Conservation (phyloP, 2,888 invertebrate genomes). For the Phyto melanocephala region DNA sequence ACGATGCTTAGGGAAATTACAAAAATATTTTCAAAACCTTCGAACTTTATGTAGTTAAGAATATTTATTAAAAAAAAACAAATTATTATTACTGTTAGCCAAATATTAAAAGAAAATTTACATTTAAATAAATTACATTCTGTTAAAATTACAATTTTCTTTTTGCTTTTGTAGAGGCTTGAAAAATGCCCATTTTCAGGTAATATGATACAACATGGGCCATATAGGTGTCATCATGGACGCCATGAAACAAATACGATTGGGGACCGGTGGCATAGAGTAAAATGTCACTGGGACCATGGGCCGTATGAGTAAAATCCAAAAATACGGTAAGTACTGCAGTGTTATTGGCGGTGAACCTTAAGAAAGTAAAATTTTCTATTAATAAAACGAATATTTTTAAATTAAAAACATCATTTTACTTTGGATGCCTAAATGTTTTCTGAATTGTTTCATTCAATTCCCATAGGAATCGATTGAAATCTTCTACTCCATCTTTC, state of each 20-base stretch:
- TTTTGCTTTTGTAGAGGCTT: background rate
- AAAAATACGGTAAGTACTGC: conserved; percentile 66
- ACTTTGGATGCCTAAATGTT: conserved; percentile 79
- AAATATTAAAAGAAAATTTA: conserved; percentile 61
- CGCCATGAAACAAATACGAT: conserved; percentile 90
- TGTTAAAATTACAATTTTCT: conserved; percentile 1
- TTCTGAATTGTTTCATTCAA: conserved; percentile 86
- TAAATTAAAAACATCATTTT: too few species aligned
- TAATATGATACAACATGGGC: conserved; percentile 90
- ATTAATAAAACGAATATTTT: too few species aligned
- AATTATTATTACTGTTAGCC: conserved; percentile 61
- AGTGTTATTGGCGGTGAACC: conserved; percentile 52
- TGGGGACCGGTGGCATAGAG: conserved; percentile 84
- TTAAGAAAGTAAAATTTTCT: background rate
- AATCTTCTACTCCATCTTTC: conserved; percentile 87
- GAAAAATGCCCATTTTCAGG: conserved; percentile 83
- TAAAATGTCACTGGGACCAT: conserved; percentile 75
- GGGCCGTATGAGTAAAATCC: conserved; percentile 1
- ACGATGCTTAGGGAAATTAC: conserved; percentile 39
- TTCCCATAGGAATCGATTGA: conserved; percentile 84
- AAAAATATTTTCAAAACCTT: background rate
- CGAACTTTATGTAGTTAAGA: conserved; percentile 42
- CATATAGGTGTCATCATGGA: conserved; percentile 93
- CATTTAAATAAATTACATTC: conserved; percentile 56
- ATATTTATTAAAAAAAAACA: conserved; percentile 51